These are phyloP conservation scores for Chalcosyrphus nemorum DNA, from an alignment of 2,888 invertebrate genomes.

Conservation along the genomic window DNA sequence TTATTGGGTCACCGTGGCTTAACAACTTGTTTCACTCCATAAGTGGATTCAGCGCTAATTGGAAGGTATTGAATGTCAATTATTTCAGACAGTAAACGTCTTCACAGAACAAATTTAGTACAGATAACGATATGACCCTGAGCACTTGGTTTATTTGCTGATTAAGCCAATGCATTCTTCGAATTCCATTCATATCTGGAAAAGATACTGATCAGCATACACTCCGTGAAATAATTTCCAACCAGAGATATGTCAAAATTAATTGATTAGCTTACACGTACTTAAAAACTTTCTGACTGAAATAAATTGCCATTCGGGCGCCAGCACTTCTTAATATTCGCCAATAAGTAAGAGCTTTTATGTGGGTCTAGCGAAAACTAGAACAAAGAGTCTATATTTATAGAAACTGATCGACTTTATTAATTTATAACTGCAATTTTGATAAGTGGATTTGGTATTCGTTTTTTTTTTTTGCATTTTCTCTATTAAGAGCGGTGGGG, in stretches of 20 bases:
- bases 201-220: neutral
- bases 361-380: neutral
- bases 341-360: neutral
- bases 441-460: too few relatives aligned
- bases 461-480: too few relatives aligned
- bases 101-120: too few relatives aligned
- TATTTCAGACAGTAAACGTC: too few relatives aligned
- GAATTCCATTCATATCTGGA: slow-evolving; percentile 35
- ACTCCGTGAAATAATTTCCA: neutral
- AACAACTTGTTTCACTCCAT: neutral
- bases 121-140: slow-evolving; percentile 19
- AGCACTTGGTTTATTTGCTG: neutral
- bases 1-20: slow-evolving; percentile 7
- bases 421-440: neutral
- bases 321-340: neutral
- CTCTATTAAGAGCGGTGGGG: too few relatives aligned
- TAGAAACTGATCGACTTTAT: neutral
- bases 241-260: neutral
- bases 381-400: neutral
- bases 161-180: slow-evolving; percentile 20
- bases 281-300: neutral
- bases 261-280: neutral
- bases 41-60: slow-evolving; percentile 5
- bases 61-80: neutral
- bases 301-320: neutral